These are phyloP conservation scores for Timema cristinae DNA, from an alignment of 2,888 invertebrate genomes.

Conservation along the genomic window DNA sequence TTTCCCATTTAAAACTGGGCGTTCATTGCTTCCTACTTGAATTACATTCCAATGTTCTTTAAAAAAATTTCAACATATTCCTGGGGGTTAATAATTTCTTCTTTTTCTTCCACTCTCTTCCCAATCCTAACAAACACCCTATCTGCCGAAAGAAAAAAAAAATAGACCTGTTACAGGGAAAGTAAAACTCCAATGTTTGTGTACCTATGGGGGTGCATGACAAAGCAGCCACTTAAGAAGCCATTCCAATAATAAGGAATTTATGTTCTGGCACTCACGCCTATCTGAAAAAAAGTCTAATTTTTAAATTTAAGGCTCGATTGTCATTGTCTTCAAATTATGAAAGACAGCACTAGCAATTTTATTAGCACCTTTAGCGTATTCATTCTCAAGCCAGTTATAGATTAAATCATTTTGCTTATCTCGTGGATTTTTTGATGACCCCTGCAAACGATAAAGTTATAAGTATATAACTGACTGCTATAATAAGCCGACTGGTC, in stretches of 20 bases:
- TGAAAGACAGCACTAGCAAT: conserved; percentile 1
- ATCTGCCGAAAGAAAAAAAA: neutral
- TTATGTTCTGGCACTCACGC: neutral
- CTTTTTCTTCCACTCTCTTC: neutral
- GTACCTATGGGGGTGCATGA: neutral
- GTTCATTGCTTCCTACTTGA: neutral
- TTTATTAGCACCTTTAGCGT: neutral
- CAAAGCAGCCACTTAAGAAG: conserved; percentile 7
- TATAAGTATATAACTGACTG: neutral
- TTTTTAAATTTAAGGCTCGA: neutral
- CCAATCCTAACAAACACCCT: too few relatives aligned
- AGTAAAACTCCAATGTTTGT: conserved; percentile 1
- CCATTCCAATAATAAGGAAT: neutral
- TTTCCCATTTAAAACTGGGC: neutral
- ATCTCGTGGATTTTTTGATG: neutral
- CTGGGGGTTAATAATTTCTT: neutral
- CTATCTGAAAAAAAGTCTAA: neutral
- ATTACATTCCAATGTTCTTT: neutral
- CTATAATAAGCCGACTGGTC: neutral
- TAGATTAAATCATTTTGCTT: neutral
- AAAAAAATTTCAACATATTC: neutral
- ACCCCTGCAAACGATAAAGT: neutral
- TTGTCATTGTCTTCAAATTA: neutral
- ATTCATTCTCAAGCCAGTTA: neutral
- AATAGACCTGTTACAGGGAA: neutral